Conservation (phyloP, 1,140 invertebrate species). For the Sipha flava region DNA sequence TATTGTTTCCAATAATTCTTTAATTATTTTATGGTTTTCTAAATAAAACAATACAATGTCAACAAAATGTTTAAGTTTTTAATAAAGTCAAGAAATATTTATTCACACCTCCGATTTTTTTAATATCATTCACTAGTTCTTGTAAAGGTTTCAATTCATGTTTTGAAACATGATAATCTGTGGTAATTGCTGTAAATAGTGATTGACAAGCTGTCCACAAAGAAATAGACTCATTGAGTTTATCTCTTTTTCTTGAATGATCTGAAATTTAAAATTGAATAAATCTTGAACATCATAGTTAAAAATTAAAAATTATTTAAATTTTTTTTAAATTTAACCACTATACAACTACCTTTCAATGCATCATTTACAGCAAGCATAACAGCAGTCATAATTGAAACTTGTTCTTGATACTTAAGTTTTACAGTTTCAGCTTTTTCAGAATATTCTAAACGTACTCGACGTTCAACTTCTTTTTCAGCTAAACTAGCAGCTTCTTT, state of each 20-base stretch:
- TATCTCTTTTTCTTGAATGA: neutral
- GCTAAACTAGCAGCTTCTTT: conserved; percentile 62
- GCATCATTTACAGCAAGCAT: conserved; percentile 80
- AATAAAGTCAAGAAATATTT: neutral
- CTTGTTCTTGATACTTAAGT: conserved; percentile 62
- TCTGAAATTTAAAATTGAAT: conserved; percentile 25
- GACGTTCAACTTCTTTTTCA: conserved; percentile 58
- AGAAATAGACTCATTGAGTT: conserved; percentile 40
- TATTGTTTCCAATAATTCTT: conserved; percentile 63
- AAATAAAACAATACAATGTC: conserved; percentile 42
- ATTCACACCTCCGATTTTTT: conserved; percentile 56
- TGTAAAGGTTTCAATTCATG: conserved; percentile 61
- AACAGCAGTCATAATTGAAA: conserved; percentile 71
- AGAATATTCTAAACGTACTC: conserved; percentile 55
- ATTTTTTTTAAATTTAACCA: conserved; percentile 34
- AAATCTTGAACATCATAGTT: no score
- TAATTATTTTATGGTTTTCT: conserved; percentile 60
- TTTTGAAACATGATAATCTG: conserved; percentile 47
- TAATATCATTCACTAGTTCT: conserved; percentile 60
- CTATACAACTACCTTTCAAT: conserved; percentile 58
- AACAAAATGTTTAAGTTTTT: neutral
- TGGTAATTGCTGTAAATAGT: conserved; percentile 63
- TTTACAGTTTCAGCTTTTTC: conserved; percentile 62
- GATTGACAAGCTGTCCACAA: conserved; percentile 88
- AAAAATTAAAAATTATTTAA: neutral